These are phyloP conservation scores for Mylabris phalerata DNA, from an alignment of 1,140 invertebrate species.

Conservation along the genomic window DNA sequence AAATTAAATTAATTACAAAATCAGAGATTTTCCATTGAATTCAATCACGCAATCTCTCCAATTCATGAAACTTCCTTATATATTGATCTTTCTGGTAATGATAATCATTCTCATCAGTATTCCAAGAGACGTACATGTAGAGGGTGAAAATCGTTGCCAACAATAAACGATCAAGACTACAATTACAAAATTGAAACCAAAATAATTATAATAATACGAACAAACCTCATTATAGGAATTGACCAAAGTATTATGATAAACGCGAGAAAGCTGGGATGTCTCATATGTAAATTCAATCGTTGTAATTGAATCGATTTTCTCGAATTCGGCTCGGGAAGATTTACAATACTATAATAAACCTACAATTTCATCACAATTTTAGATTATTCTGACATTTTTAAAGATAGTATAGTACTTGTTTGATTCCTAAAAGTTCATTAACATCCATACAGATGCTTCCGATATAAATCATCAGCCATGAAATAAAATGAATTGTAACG, in stretches of 20 bases:
- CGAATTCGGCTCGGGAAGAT: conserved; percentile 41
- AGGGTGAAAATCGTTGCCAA: conserved; percentile 42
- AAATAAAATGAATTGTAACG: conserved; percentile 44
- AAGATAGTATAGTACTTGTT: conserved; percentile 43
- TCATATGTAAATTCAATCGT: conserved; percentile 47
- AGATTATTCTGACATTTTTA: background rate
- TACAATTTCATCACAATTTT: conserved; percentile 15
- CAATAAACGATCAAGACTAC: conserved; percentile 47
- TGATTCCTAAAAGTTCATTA: conserved; percentile 52
- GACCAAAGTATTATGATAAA: conserved; percentile 50
- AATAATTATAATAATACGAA: conserved; percentile 3
- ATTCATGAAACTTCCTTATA: conserved; percentile 35
- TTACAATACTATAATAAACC: conserved; percentile 45
- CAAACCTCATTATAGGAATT: conserved; percentile 49
- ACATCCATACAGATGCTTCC: conserved; percentile 57
- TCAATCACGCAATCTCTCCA: conserved; percentile 13
- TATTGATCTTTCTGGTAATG: conserved; percentile 43
- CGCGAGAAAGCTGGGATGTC: conserved; percentile 50
- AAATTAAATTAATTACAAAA: background rate
- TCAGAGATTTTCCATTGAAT: background rate
- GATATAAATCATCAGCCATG: conserved; percentile 55
- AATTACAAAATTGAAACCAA: conserved; percentile 29
- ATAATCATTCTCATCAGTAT: conserved; percentile 46
- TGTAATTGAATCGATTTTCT: conserved; percentile 45
- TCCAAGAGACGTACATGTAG: conserved; percentile 50